A percentile compares a stretch with the other conserved stretches of the same genome.
Evolutionary conservation across 2,797 vertebrate species (phyloP).

Genomic region (Pangasius larnaudii): DNA sequence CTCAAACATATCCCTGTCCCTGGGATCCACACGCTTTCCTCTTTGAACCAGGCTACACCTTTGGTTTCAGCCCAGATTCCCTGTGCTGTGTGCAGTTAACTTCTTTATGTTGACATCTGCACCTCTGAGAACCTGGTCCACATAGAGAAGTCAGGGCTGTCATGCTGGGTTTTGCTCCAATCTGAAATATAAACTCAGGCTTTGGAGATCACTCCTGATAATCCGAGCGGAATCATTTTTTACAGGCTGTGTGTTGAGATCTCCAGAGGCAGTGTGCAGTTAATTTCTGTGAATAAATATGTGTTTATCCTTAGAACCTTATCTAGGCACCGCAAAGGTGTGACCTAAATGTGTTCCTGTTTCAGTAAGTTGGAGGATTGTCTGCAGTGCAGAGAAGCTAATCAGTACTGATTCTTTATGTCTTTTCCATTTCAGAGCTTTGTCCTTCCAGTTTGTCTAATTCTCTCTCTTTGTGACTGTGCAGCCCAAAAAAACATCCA

Average conservation of each 20-base stretch:
- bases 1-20: slow-evolving; percentile 40
- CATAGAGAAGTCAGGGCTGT: slow-evolving; percentile 33
- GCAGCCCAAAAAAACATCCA: slow-evolving; percentile 87
- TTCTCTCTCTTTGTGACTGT: slow-evolving; percentile 34
- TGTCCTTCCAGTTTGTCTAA: slow-evolving; percentile 14
- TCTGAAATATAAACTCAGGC: slow-evolving; percentile 6
- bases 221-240: neutral
- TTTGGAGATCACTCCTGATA: slow-evolving; percentile 10
- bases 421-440: slow-evolving; percentile 17
- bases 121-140: slow-evolving; percentile 43
- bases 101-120: slow-evolving; percentile 52
- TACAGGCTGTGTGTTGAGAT: neutral
- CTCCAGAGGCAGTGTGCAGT: neutral
- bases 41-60: slow-evolving; percentile 33
- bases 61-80: slow-evolving; percentile 40
- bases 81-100: slow-evolving; percentile 35
- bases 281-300: neutral
- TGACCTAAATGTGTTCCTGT: neutral
- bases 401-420: neutral
- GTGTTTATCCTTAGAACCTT: neutral
- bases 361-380: neutral
- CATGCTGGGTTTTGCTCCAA: slow-evolving; percentile 38
- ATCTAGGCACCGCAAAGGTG: neutral
- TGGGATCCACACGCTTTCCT: slow-evolving; percentile 42
- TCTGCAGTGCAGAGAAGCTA: neutral